These are phyloP conservation scores for Drosophila trichaetosa DNA, from an alignment of 2,888 invertebrate species.

Conservation along the genomic window DNA sequence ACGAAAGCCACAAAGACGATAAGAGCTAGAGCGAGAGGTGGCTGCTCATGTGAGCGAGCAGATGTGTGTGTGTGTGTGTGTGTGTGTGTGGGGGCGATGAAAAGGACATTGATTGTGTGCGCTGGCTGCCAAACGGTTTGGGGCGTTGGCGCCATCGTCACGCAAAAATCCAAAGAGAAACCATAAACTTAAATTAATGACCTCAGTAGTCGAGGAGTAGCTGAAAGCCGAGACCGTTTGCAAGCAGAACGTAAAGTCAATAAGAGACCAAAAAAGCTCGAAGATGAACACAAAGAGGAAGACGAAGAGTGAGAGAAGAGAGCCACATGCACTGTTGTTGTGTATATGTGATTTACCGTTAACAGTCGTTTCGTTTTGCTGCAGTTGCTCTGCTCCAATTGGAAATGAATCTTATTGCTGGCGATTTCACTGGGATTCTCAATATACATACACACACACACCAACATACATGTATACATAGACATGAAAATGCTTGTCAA, in stretches of 20 bases:
- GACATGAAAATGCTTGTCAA: slow-evolving; percentile 63
- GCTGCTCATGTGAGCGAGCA: neutral
- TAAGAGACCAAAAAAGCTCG: slow-evolving; percentile 30
- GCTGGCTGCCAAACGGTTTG: slow-evolving; percentile 11
- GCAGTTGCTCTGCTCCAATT: slow-evolving; percentile 57
- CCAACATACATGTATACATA: slow-evolving; percentile 16
- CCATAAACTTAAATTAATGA: slow-evolving; percentile 84
- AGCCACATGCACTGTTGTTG: slow-evolving; percentile 34
- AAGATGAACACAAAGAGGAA: slow-evolving; percentile 28
- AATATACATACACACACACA: slow-evolving; percentile 37
- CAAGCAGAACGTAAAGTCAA: slow-evolving; percentile 51
- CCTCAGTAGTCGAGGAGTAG: slow-evolving; percentile 59
- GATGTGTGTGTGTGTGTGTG: slow-evolving; percentile 9
- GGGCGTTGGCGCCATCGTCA: slow-evolving; percentile 72
- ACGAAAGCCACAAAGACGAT: slow-evolving; percentile 65
- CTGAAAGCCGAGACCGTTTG: slow-evolving; percentile 46
- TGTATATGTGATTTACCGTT: slow-evolving; percentile 71
- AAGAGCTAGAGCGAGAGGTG: slow-evolving; percentile 15
- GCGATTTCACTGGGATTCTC: slow-evolving; percentile 75
- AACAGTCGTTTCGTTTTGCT: slow-evolving; percentile 53
- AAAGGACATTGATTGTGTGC: slow-evolving; percentile 75
- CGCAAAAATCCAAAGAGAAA: slow-evolving; percentile 77
- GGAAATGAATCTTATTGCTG: slow-evolving; percentile 67
- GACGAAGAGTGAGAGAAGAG: slow-evolving; percentile 11
- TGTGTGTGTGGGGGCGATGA: slow-evolving; percentile 15